Percentiles rank a stretch among this genome's conserved stretches.
phyloP scores from a whole-genome alignment of 1,140 invertebrate species.

The Psilanteris sp. region DNA sequence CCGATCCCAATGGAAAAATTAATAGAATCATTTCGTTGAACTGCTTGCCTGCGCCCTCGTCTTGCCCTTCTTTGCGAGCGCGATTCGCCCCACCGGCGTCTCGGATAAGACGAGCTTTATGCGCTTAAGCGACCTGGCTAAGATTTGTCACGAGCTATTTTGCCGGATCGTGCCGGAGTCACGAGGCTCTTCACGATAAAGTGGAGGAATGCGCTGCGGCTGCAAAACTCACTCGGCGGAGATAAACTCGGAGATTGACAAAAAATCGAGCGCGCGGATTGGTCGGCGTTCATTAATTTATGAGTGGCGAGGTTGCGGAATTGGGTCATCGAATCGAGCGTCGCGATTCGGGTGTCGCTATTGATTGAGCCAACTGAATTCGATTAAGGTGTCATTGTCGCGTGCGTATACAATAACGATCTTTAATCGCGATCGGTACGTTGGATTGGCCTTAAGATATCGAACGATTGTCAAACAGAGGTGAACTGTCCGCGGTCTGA shows the following conservation, averaged over 20 bases:
- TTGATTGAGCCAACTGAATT: too few species aligned
- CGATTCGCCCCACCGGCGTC: slow-evolving; percentile 8
- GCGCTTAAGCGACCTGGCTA: slow-evolving; percentile 67
- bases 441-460: too few species aligned
- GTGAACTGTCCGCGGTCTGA: too few species aligned
- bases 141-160: slow-evolving; percentile 73
- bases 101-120: slow-evolving; percentile 69
- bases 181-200: slow-evolving; percentile 60
- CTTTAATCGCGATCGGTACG: too few species aligned
- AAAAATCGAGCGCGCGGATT: slow-evolving; percentile 14
- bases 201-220: slow-evolving; percentile 38
- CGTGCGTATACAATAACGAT: too few species aligned
- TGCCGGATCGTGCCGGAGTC: slow-evolving; percentile 40
- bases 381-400: too few species aligned
- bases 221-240: slow-evolving; percentile 21
- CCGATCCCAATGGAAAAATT: slow-evolving; percentile 78
- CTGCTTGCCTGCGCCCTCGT: slow-evolving; percentile 53
- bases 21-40: slow-evolving; percentile 78
- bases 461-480: too few species aligned
- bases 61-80: slow-evolving; percentile 11
- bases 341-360: too few species aligned
- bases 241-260: slow-evolving; percentile 27
- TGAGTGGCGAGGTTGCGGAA: not conserved
- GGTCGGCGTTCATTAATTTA: not conserved
- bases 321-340: slow-evolving; percentile 2